Percentiles rank a stretch among this genome's conserved stretches.
These are phyloP conservation scores for Magallana gigas DNA, from an alignment of 1,140 invertebrate species.

Conservation along the genomic window DNA sequence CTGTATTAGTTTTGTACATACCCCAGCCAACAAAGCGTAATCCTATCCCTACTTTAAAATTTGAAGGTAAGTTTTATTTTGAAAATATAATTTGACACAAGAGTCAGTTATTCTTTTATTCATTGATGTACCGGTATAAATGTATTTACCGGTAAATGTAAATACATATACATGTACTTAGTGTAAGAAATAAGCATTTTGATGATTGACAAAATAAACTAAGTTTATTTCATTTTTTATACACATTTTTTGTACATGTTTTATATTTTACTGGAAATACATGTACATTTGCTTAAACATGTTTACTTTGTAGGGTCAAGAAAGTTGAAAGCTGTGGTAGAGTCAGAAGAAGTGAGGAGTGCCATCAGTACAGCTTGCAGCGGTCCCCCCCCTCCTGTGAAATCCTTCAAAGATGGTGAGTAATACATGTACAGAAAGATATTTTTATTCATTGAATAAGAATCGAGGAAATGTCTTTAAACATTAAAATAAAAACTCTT, in stretches of 20 bases:
- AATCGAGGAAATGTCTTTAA: not conserved
- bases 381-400: not conserved
- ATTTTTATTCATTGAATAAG: not conserved
- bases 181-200: not conserved
- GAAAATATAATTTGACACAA: not conserved
- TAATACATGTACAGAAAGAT: not conserved
- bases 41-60: not conserved
- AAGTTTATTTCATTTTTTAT: not conserved
- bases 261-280: not conserved
- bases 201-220: not conserved
- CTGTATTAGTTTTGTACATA: not conserved
- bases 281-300: not conserved
- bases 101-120: not conserved
- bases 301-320: not conserved
- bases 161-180: no score
- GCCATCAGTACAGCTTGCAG: not conserved
- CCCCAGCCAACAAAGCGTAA: not conserved
- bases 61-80: conserved; percentile 7
- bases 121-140: not conserved
- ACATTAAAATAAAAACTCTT: not conserved
- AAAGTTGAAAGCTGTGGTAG: not conserved
- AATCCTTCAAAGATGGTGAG: not conserved
- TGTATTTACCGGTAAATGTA: not conserved
- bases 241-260: not conserved
- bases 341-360: not conserved